Conservation (phyloP, 2,888 invertebrate species). For the Athetis lepigone region DNA sequence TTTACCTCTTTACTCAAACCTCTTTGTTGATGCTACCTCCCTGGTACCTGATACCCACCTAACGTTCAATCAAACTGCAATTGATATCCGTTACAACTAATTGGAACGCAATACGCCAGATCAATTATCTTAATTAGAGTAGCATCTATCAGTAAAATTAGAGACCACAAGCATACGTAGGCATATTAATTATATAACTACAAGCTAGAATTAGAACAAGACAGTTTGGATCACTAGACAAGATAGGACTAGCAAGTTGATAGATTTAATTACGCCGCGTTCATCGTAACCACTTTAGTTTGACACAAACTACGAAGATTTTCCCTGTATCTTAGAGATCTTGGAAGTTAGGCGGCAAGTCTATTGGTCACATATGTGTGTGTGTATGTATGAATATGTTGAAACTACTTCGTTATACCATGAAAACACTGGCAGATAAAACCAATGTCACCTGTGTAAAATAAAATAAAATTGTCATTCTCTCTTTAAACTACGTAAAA, state of each 20-base stretch:
- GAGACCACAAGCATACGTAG: background rate
- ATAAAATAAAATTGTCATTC: too few relatives aligned
- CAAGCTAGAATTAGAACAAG: slow-evolving; percentile 24
- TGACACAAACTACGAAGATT: background rate
- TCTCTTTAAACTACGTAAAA: too few relatives aligned
- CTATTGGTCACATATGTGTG: slow-evolving; percentile 29
- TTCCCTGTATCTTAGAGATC: background rate
- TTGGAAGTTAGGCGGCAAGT: background rate
- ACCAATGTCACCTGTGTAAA: too few relatives aligned
- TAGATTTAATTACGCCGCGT: slow-evolving; percentile 35
- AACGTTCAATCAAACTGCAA: background rate
- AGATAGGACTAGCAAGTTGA: slow-evolving; percentile 27
- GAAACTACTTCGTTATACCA: too few relatives aligned
- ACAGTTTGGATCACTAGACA: slow-evolving; percentile 22
- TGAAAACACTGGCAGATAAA: too few relatives aligned
- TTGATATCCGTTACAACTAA: background rate
- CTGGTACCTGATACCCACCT: too few relatives aligned
- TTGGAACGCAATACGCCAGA: too few relatives aligned
- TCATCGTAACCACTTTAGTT: background rate
- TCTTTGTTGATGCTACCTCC: too few relatives aligned
- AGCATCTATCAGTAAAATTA: background rate
- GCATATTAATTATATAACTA: slow-evolving; percentile 6
- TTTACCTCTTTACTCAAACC: too few relatives aligned
- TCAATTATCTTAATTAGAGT: background rate
- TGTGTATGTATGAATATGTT: slow-evolving; percentile 20